phyloP scores from a whole-genome alignment of 2,113 vertebrate species.

The Nesoenas mayeri region DNA sequence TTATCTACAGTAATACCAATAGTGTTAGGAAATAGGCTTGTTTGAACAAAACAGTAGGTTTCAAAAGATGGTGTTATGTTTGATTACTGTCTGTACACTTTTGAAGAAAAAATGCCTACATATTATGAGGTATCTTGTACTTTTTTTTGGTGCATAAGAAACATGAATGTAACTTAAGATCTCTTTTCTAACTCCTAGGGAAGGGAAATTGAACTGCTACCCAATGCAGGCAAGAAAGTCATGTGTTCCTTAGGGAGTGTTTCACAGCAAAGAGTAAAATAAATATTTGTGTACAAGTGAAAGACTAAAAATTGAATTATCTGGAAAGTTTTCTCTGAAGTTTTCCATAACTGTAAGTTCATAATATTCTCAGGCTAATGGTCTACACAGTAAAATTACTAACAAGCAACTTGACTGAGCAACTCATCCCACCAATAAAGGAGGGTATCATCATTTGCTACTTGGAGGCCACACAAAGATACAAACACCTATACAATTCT shows the following conservation, averaged over 20 bases:
- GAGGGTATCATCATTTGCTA: background rate
- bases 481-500: background rate
- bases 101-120: background rate
- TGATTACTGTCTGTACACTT: background rate
- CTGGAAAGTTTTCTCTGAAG: background rate
- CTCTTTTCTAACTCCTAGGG: background rate
- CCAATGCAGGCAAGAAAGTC: background rate
- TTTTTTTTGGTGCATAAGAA: background rate
- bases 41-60: background rate
- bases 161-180: background rate
- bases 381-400: background rate
- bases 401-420: background rate
- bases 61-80: background rate
- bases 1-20: background rate
- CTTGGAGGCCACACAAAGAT: background rate
- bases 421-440: background rate
- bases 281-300: background rate
- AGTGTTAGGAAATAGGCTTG: background rate
- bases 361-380: background rate
- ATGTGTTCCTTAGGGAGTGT: background rate
- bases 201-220: background rate
- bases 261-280: background rate
- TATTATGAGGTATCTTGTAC: background rate
- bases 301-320: background rate
- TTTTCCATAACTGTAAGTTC: background rate